Evolutionary conservation across 2,797 vertebrate genomes (phyloP).

Genomic region (Gymnopithys bicolor): DNA sequence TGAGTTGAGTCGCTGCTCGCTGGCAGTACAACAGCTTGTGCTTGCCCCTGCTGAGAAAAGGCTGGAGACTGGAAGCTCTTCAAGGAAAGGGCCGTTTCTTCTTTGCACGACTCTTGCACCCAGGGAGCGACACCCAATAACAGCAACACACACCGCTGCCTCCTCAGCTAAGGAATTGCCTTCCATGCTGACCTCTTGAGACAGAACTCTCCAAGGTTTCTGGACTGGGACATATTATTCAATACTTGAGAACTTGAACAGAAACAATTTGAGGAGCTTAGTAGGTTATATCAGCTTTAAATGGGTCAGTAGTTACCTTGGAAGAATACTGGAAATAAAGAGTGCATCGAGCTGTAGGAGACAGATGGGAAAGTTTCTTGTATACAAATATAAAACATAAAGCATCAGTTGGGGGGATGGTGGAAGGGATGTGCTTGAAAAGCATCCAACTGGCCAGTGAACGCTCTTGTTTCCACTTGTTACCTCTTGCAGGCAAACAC

Average conservation of each 20-base stretch:
- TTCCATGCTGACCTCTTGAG: neutral
- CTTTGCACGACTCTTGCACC: rapidly evolving
- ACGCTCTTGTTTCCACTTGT: neutral
- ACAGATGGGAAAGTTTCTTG: conserved; percentile 30
- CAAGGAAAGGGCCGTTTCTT: conserved; percentile 31
- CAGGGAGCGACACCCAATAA: neutral
- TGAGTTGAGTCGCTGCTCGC: conserved; percentile 17
- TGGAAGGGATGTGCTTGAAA: neutral
- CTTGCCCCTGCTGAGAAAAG: conserved; percentile 60
- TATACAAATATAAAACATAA: neutral
- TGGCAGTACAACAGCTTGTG: conserved; percentile 44
- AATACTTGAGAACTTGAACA: neutral
- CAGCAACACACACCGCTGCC: neutral
- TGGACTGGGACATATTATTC: rapidly evolving
- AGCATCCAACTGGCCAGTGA: neutral
- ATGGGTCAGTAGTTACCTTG: conserved; percentile 29
- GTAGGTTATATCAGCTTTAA: conserved; percentile 27
- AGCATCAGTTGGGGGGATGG: neutral
- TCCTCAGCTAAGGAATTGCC: neutral
- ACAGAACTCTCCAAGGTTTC: neutral
- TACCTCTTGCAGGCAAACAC: neutral
- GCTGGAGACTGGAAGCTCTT: conserved; percentile 47
- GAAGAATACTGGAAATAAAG: neutral
- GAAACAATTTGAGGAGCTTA: conserved; percentile 10
- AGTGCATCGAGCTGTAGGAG: neutral